Conservation (phyloP, 1,140 invertebrate species). For the Metaphire vulgaris region DNA sequence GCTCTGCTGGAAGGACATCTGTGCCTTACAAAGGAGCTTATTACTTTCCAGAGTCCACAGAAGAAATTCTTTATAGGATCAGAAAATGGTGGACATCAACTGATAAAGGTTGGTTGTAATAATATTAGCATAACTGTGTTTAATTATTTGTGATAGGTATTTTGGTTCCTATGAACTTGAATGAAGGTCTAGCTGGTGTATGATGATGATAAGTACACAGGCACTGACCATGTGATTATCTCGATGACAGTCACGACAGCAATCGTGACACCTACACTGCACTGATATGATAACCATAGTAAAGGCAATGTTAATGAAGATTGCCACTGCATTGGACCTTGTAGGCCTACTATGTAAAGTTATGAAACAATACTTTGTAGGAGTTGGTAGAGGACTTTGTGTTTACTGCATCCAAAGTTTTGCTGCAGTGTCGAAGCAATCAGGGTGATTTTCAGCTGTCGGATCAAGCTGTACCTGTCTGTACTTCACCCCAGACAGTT, state of each 20-base stretch:
- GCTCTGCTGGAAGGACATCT: slow-evolving; percentile 85
- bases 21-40: slow-evolving; percentile 77
- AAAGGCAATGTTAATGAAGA: no score
- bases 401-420: slow-evolving; percentile 86
- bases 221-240: no score
- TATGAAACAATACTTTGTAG: slow-evolving; percentile 49
- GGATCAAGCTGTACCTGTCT: slow-evolving; percentile 75
- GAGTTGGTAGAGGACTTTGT: slow-evolving; percentile 91
- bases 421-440: slow-evolving; percentile 61
- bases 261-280: no score
- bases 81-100: slow-evolving; percentile 58
- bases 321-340: no score
- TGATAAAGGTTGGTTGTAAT: slow-evolving; percentile 77
- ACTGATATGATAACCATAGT: no score
- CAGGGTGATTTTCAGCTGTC: slow-evolving; percentile 43
- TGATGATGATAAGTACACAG: no score
- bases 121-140: no score
- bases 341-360: no score
- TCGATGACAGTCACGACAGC: no score
- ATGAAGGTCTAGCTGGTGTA: no score
- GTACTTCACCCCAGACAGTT: slow-evolving; percentile 74
- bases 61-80: slow-evolving; percentile 79
- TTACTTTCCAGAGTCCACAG: slow-evolving; percentile 72
- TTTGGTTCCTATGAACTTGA: no score
- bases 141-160: no score